These are phyloP conservation scores for Peromyscus attwateri DNA, from an alignment of 2,797 vertebrate species.

Conservation along the genomic window DNA sequence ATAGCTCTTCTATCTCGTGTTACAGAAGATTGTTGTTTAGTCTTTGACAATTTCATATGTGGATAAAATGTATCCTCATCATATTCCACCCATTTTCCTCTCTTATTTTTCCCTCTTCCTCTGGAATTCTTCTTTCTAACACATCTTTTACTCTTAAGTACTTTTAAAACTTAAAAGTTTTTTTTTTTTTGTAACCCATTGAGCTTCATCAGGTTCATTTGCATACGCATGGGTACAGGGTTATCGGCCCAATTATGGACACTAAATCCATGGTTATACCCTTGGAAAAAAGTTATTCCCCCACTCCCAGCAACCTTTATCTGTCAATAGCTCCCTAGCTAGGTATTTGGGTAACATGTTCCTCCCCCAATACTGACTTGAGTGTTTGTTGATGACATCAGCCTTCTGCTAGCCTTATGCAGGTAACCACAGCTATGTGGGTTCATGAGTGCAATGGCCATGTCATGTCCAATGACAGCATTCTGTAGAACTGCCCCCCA, in stretches of 20 bases:
- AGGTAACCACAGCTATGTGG: background rate
- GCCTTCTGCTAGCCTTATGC: background rate
- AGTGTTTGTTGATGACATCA: background rate
- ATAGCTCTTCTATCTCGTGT: background rate
- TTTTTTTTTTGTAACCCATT: background rate
- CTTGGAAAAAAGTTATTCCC: background rate
- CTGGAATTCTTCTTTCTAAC: background rate
- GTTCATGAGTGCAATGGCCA: background rate
- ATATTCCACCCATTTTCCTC: background rate
- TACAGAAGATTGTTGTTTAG: background rate
- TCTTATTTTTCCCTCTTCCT: background rate
- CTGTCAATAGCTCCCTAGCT: background rate
- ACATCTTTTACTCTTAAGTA: background rate
- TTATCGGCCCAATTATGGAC: background rate
- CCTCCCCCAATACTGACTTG: background rate
- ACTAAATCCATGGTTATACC: background rate
- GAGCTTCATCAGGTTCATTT: background rate
- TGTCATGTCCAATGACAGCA: background rate
- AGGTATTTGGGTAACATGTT: background rate
- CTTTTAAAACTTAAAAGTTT: background rate
- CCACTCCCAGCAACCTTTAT: background rate
- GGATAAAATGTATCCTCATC: background rate
- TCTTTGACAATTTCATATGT: background rate
- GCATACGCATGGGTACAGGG: background rate
- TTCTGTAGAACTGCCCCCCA: background rate